phyloP scores from a whole-genome alignment of 2,888 invertebrate species.

The Papilio elwesi region DNA sequence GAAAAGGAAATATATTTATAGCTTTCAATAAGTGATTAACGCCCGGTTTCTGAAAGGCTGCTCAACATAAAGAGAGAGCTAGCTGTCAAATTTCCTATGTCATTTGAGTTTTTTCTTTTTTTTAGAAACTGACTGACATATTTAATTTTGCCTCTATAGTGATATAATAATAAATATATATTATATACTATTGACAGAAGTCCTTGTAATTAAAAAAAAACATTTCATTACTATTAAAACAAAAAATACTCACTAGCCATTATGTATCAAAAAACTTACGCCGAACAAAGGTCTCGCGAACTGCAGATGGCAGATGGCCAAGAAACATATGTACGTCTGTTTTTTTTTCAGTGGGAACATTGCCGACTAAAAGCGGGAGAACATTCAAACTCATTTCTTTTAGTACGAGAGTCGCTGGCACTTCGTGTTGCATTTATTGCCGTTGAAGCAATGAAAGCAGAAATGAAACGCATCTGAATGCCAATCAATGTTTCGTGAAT shows the following conservation, averaged over 20 bases:
- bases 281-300: conserved; percentile 18
- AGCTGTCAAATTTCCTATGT: too few relatives aligned
- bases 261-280: conserved; percentile 1
- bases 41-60: too few relatives aligned
- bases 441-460: conserved; percentile 26
- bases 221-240: not conserved
- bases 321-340: conserved; percentile 17
- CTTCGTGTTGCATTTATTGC: conserved; percentile 11
- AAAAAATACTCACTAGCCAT: not conserved
- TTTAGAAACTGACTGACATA: too few relatives aligned
- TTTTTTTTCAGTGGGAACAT: conserved; percentile 32
- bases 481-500: conserved; percentile 21
- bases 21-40: too few relatives aligned
- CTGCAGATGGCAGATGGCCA: conserved; percentile 38
- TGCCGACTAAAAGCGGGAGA: not conserved
- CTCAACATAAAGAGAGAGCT: too few relatives aligned
- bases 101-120: too few relatives aligned
- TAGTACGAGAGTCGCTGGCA: conserved; percentile 1
- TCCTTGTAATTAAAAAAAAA: too few relatives aligned
- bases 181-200: too few relatives aligned
- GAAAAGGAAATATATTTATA: too few relatives aligned
- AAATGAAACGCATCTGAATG: conserved; percentile 11
- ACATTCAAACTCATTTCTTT: conserved; percentile 18
- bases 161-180: too few relatives aligned
- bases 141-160: too few relatives aligned